Evolutionary conservation across 1,140 invertebrate genomes (phyloP).

Genomic region (Cydia amplana): DNA sequence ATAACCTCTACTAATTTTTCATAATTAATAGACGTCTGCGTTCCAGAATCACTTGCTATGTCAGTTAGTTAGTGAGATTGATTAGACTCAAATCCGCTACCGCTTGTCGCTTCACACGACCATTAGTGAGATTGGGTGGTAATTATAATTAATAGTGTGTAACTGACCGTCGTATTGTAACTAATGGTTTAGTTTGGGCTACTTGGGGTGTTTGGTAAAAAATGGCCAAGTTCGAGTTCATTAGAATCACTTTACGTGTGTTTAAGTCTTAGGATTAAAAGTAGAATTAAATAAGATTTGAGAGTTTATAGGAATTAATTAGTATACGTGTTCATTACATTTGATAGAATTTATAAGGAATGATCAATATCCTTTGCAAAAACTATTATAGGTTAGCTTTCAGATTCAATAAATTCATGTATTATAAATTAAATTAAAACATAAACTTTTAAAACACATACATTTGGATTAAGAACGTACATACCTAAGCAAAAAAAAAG

Average conservation of each 20-base stretch:
- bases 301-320: background rate
- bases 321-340: too few relatives aligned
- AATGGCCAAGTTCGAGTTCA: conserved; percentile 1
- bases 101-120: background rate
- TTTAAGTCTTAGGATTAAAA: background rate
- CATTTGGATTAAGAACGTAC: background rate
- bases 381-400: too few relatives aligned
- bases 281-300: background rate
- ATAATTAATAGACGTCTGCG: background rate
- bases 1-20: background rate
- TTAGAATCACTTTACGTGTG: background rate
- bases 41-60: background rate
- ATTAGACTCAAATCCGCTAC: conserved; percentile 16
- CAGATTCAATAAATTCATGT: too few relatives aligned
- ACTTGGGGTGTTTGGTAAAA: conserved; percentile 29
- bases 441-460: background rate
- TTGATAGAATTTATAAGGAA: too few relatives aligned
- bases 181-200: conserved; percentile 30
- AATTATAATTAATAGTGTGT: conserved; percentile 33
- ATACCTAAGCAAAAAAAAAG: background rate
- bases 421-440: background rate
- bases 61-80: background rate
- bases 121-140: conserved; percentile 8
- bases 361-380: too few relatives aligned
- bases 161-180: conserved; percentile 27